Percentiles rank a stretch among this genome's conserved stretches.
Evolutionary conservation across 2,113 vertebrate species (phyloP).

Genomic region (Lagenorhynchus albirostris): DNA sequence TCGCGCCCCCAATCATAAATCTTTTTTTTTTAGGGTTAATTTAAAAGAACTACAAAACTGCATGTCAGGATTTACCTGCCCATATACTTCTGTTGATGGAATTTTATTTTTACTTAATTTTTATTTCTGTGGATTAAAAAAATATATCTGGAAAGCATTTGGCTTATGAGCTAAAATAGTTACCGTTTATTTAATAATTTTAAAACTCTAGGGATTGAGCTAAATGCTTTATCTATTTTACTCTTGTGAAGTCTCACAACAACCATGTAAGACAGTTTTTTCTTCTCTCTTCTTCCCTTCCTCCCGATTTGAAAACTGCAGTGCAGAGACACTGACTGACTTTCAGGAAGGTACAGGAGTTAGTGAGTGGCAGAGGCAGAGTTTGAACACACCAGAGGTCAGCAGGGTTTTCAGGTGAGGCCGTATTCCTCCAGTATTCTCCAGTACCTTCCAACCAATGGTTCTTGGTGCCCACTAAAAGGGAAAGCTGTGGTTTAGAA

Average conservation of each 20-base stretch:
- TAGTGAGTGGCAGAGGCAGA: not conserved
- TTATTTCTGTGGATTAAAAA: not conserved
- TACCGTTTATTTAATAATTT: not conserved
- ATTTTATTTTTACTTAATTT: not conserved
- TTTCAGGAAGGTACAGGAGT: not conserved
- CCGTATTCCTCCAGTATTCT: not conserved
- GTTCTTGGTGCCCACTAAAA: not conserved
- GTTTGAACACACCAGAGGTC: not conserved
- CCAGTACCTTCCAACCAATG: not conserved
- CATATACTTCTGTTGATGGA: not conserved
- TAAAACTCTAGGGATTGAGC: not conserved
- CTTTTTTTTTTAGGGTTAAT: not conserved
- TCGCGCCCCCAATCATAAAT: not conserved
- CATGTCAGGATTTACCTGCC: not conserved
- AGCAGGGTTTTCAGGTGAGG: not conserved
- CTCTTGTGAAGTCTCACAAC: not conserved
- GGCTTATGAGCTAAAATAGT: not conserved
- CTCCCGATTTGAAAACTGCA: not conserved
- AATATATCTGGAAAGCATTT: not conserved
- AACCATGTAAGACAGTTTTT: not conserved
- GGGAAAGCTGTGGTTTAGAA: not conserved
- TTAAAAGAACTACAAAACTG: conserved; percentile 8
- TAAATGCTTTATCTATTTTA: not conserved
- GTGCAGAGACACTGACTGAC: not conserved
- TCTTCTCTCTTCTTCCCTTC: not conserved